Evolutionary conservation across 2,888 invertebrate genomes (phyloP), one percentile per base, ranked within the genome.

Genomic region (Agrilus mali): DNA sequence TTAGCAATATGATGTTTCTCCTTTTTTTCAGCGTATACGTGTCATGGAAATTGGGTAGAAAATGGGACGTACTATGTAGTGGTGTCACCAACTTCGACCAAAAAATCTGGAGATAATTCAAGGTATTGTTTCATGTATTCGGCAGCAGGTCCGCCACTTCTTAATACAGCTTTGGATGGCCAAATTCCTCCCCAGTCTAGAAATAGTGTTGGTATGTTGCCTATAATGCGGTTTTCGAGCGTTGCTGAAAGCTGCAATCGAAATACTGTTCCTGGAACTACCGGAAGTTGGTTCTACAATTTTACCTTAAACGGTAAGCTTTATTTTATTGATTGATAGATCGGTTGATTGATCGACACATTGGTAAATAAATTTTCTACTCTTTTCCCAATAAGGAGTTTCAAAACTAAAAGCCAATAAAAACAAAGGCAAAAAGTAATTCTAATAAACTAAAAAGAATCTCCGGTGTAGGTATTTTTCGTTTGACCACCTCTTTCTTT

Each of bases 11-110:
- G 22, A 35, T 43, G 40, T 45, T 36, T 42, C 43, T 44, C 43
- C 52, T 37, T 16, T 57, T 47, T 58, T 62, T 1, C 68, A 80
- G 82, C 75, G 38, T 84, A 80, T 65, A 75, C 76, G 1, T 85
- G 85, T 60, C 80, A 82, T 60, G 85, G 83, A 38, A 77, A 77
- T 59, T 85, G 85, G 84, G 68, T 72, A 51, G 78, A 78, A 49
- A 74, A 75, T 36, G 70, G 71, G 17, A 70, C 74, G 8, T 76
- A 78, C 50, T 82, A 74, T 64, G 72, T 83, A 53, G 77, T 85
- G 48, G 79, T 82, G n/a, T 79, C 80, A 4, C 76, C 75, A 1
- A 58, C 66, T 34, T 62, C 71, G 7, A 27, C 27, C 8, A 60
- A 72, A 44, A 68, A 68, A 44, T 66, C 73, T 10, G 61, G 69